Conservation (phyloP, 2,888 invertebrate genomes). For the Oxystoma pomonae region DNA sequence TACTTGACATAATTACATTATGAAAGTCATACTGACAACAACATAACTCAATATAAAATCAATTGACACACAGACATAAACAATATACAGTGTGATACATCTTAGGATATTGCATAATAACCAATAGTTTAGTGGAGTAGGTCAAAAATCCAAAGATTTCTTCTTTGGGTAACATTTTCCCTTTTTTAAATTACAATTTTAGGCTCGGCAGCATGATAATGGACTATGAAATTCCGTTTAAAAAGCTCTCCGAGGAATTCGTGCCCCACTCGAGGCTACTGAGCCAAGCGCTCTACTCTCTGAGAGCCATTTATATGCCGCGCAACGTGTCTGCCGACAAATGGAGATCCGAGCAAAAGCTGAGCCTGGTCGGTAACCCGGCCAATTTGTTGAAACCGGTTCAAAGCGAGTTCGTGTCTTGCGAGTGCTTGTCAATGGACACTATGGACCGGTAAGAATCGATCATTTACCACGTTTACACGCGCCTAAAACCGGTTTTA, state of each 20-base stretch:
- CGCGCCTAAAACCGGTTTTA: no score
- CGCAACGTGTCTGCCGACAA: conserved; percentile 91
- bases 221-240: conserved; percentile 94
- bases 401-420: conserved; percentile 93
- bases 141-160: no score
- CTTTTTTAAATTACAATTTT: no score
- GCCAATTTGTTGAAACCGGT: conserved; percentile 92
- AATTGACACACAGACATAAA: no score
- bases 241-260: conserved; percentile 95
- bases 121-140: no score
- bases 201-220: conserved; percentile 95
- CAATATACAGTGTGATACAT: no score
- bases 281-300: conserved; percentile 79
- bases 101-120: no score
- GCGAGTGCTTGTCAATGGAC: conserved; percentile 95
- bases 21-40: no score
- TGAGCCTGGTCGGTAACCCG: conserved; percentile 92
- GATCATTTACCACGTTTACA: no score
- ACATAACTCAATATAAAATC: no score
- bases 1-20: no score
- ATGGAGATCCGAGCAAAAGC: conserved; percentile 88
- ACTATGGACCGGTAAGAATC: conserved; percentile 66
- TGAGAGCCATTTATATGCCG: conserved; percentile 82
- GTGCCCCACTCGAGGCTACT: conserved; percentile 88
- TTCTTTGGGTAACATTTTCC: no score